Evolutionary conservation across 2,113 vertebrate genomes (phyloP).

Genomic region (Lynx canadensis): DNA sequence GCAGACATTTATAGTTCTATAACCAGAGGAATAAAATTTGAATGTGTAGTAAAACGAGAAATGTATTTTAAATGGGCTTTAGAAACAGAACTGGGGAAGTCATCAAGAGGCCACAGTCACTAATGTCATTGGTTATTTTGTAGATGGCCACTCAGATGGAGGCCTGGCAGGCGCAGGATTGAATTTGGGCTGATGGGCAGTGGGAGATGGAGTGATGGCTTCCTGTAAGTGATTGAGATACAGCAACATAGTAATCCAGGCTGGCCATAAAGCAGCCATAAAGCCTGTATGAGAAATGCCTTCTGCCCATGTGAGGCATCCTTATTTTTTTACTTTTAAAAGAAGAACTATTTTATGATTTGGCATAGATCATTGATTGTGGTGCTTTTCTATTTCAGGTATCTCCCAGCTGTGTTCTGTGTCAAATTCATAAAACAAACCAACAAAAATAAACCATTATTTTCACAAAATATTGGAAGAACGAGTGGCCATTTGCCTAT

Average conservation of each 20-base stretch:
- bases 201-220: constrained; percentile 47
- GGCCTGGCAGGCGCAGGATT: constrained; percentile 79
- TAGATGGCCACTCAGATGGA: constrained; percentile 76
- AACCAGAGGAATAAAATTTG: constrained; percentile 84
- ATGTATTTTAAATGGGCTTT: constrained; percentile 82
- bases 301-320: constrained; percentile 27
- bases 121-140: constrained; percentile 83
- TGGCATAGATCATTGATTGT: constrained; percentile 70
- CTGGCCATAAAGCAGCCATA: constrained; percentile 51
- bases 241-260: constrained; percentile 44
- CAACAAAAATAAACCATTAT: constrained; percentile 54
- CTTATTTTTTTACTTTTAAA: constrained; percentile 67
- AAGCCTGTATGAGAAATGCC: constrained; percentile 56
- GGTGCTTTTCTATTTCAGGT: constrained; percentile 62
- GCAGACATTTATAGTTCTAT: constrained; percentile 83
- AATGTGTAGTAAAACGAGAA: constrained; percentile 79
- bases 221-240: constrained; percentile 61
- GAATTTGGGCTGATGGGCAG: constrained; percentile 69
- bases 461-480: constrained; percentile 64
- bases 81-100: constrained; percentile 78
- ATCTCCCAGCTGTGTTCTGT: constrained; percentile 70
- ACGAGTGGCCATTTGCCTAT: constrained; percentile 35
- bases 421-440: constrained; percentile 69
- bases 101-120: constrained; percentile 75
- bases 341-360: constrained; percentile 67